Evolutionary conservation across 1,140 invertebrate genomes (phyloP), one percentile per base, ranked within the genome.

Genomic region (Sycophaga agraensis): DNA sequence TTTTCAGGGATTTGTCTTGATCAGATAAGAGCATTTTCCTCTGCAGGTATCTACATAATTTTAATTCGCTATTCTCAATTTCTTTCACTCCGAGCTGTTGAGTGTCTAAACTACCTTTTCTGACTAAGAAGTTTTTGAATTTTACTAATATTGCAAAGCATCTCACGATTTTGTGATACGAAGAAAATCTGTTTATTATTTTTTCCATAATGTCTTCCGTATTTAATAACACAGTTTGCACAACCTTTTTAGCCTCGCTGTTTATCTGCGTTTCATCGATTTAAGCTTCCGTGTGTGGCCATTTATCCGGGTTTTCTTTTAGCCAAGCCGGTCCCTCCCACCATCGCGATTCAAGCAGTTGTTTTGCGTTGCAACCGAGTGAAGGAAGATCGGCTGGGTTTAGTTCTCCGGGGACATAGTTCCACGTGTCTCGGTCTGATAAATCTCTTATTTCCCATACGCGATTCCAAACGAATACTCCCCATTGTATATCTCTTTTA

Each of bases 251-350:
- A 17, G 63, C 17, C 22, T 28, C 69, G 40, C 43, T 24, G 31
- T 43, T 46, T 16, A 72, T 45, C 37, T 67, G 66, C 9, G 48
- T n/a, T 37, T 68, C 63, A 21, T 71, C 45, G 1, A 40, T 8
- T 8, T 50, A 3, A 5, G 8, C 4, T 0, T 66, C 28, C 1
- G 16, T 40, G 0, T 4, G 4, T 1, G 74, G 69, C 74, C 71
- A 77, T 2, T 59, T 7, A 5, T 61, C 40, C 16, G 58, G 24
- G 11, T 34, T 8, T 24, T 55, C n/a, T 11, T 59, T 34, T 11
- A 77, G 45, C 75, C 75, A 77, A 1, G 22, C 8, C 0, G 73
- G 75, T 8, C 73, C 74, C 62, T 71, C 56, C 67, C 68, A 74
- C 75, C 72, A 71, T 64, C 60, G 50, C 2, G 64, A 65, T 43